Conservation (phyloP, 1,140 invertebrate species). For the Amphibalanus amphitrite region DNA sequence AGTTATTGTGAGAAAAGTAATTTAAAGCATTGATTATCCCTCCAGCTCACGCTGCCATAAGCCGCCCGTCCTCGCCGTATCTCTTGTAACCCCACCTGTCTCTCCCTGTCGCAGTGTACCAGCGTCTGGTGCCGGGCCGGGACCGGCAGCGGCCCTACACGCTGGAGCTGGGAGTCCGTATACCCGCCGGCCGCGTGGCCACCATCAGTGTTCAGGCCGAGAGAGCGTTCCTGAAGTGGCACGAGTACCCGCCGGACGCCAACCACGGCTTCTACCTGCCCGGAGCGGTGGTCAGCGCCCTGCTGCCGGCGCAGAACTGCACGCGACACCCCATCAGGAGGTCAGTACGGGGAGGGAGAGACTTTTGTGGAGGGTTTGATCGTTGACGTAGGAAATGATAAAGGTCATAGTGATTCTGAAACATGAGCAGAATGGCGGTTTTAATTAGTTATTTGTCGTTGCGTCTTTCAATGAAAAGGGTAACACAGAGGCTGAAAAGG, state of each 20-base stretch:
- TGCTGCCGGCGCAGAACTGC: slow-evolving; percentile 45
- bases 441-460: too few relatives aligned
- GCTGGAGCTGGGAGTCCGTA: slow-evolving; percentile 62
- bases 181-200: slow-evolving; percentile 62
- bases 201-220: slow-evolving; percentile 78
- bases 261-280: slow-evolving; percentile 94
- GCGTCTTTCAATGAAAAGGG: too few relatives aligned
- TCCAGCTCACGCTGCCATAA: slow-evolving; percentile 4
- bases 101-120: neutral
- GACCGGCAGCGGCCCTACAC: slow-evolving; percentile 69
- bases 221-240: slow-evolving; percentile 90
- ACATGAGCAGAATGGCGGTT: too few relatives aligned
- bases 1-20: too few relatives aligned
- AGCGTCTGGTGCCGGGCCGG: slow-evolving; percentile 52
- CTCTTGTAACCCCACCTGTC: slow-evolving; percentile 10
- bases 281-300: slow-evolving; percentile 58
- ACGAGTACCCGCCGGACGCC: slow-evolving; percentile 96
- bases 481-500: too few relatives aligned
- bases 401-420: too few relatives aligned
- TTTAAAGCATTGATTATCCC: too few relatives aligned
- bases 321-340: neutral
- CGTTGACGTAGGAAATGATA: too few relatives aligned
- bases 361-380: too few relatives aligned
- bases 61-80: neutral
- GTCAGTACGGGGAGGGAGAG: too few relatives aligned